A percentile compares a stretch with the other conserved stretches of the same genome.
Conservation (phyloP, 2,888 invertebrate genomes). For the Sepiola atlantica region DNA sequence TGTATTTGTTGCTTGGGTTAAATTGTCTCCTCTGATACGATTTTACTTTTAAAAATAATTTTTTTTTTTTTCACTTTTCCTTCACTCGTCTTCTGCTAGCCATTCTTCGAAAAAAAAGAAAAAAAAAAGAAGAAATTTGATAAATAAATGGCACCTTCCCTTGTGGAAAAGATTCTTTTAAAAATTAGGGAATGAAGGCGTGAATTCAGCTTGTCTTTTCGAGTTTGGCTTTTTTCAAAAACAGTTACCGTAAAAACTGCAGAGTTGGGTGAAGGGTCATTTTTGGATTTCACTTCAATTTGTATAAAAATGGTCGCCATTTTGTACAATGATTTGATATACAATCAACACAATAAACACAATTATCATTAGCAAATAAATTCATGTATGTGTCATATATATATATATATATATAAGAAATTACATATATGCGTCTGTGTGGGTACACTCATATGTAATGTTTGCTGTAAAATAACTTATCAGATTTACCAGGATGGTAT, state of each 20-base stretch:
- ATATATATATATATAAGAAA: background rate
- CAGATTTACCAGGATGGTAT: background rate
- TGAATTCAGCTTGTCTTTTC: conserved; percentile 32
- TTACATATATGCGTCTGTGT: background rate
- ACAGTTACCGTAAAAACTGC: background rate
- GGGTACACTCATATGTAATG: background rate
- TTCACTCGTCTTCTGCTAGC: background rate
- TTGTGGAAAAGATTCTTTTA: background rate
- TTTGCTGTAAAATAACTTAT: background rate
- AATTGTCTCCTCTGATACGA: background rate
- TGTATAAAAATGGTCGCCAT: background rate
- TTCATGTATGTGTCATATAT: background rate
- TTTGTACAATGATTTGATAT: background rate
- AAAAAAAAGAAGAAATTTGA: background rate
- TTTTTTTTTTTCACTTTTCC: background rate
- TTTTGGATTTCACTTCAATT: background rate
- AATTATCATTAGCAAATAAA: background rate
- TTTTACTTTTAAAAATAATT: no score
- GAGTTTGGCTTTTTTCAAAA: background rate
- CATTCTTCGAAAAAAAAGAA: background rate
- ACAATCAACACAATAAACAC: background rate
- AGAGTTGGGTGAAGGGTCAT: background rate
- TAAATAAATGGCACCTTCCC: background rate
- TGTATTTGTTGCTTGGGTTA: background rate
- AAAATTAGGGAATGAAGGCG: background rate